Conservation (phyloP, 2,113 vertebrate species). For the Hyperoodon ampullatus region DNA sequence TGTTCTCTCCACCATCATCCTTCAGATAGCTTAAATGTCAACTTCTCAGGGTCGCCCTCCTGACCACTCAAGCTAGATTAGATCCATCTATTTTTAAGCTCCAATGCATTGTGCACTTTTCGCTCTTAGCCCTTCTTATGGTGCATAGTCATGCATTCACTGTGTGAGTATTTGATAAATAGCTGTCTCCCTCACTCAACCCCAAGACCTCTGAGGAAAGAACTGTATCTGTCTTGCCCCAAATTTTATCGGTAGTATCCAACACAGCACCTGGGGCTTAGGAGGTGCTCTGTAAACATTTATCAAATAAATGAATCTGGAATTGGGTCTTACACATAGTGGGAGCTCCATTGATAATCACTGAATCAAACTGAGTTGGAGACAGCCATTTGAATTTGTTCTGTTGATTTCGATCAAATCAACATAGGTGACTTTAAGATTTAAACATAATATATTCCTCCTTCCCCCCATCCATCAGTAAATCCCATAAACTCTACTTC, state of each 20-base stretch:
- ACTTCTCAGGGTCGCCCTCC: neutral
- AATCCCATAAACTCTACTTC: neutral
- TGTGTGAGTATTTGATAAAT: neutral
- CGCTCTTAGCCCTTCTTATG: neutral
- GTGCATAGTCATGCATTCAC: neutral
- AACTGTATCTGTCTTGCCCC: neutral
- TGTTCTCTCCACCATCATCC: neutral
- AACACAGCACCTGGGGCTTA: neutral
- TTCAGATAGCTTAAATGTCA: neutral
- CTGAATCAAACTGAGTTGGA: neutral
- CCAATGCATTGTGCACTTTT: neutral
- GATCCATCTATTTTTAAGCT: neutral
- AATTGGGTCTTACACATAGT: neutral
- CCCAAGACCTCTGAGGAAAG: neutral
- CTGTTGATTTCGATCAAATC: neutral
- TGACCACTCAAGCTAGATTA: neutral
- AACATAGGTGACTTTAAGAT: neutral
- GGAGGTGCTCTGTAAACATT: neutral
- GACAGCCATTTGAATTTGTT: neutral
- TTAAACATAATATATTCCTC: neutral
- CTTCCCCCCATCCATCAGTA: neutral
- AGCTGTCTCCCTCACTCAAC: neutral
- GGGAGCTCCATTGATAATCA: neutral
- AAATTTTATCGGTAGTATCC: neutral
- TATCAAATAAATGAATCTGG: neutral